These are phyloP conservation scores for Percopsis omiscomaycus DNA, from an alignment of 2,797 vertebrate species.

Conservation along the genomic window DNA sequence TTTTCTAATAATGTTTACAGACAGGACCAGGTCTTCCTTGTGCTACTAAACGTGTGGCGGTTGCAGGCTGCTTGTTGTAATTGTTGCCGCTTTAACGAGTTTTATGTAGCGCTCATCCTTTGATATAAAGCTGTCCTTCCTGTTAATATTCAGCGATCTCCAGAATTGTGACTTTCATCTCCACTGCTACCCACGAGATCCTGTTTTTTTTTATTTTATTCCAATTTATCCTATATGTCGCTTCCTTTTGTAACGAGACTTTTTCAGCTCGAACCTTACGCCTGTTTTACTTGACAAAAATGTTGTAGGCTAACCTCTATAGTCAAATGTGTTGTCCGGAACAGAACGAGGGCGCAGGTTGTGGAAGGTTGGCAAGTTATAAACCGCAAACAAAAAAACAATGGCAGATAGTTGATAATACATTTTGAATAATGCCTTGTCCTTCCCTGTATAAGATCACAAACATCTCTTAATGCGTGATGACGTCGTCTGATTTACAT, in stretches of 20 bases:
- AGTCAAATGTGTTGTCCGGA: slow-evolving; percentile 42
- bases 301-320: slow-evolving; percentile 35
- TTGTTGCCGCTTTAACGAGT: slow-evolving; percentile 30
- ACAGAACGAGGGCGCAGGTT: slow-evolving; percentile 7
- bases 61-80: slow-evolving; percentile 29
- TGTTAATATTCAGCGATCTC: slow-evolving; percentile 13
- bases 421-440: not conserved
- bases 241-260: slow-evolving; percentile 40
- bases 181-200: slow-evolving; percentile 13
- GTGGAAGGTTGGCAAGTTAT: slow-evolving; percentile 43
- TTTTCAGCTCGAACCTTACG: slow-evolving; percentile 39
- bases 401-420: not conserved
- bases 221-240: slow-evolving; percentile 15
- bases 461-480: too few relatives aligned
- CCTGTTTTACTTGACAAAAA: slow-evolving; percentile 27
- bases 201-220: not conserved
- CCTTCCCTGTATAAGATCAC: not conserved
- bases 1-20: not conserved
- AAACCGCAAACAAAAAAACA: slow-evolving; percentile 51
- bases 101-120: not conserved
- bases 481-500: too few relatives aligned
- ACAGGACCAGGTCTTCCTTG: not conserved
- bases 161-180: slow-evolving; percentile 24
- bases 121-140: slow-evolving; percentile 22
- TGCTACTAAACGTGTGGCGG: slow-evolving; percentile 1